Evolutionary conservation across 2,113 vertebrate genomes (phyloP), one percentile per base, ranked within the genome.

Genomic region (Glaucidium brasilianum): DNA sequence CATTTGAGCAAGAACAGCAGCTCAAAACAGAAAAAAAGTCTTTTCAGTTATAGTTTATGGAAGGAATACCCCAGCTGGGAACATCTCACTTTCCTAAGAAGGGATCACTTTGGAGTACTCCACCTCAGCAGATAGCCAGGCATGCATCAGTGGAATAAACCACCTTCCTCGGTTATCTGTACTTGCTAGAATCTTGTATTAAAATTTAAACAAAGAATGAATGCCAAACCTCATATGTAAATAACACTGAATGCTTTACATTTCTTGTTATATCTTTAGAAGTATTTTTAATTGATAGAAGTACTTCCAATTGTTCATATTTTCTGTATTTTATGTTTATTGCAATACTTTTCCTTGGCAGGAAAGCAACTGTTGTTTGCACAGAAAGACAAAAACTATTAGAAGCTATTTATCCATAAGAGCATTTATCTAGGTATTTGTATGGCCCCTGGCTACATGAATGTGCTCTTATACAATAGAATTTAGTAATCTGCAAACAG

Each of bases 401-500:
- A 66, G 39, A 76, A 91, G 45, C 16, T 64, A 49, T 84, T 84
- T 95, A 76, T 62, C 45, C 63, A 53, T 55, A 39, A 5, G 39
- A 95, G 39, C 63, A 64, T 74, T 92, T 73, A 47, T 62, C 49
- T 67, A 64, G 62, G 90, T 85, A 68, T 82, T 74, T 18, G 2
- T 50, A 37, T 68, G 71, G 78, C 88, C 59, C 34, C 52, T 58
- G 49, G 85, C 88, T 88, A 71, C 45, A 60, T 11, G 11, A 89
- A 39, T 69, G 50, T 86, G 68, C 25, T 90, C 47, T 94, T 85
- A 75, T 34, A 88, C 66, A 92, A 75, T 18, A 85, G 43, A 52
- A 85, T 91, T 91, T 95, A 59, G 77, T 67, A 93, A 95, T 52
- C 85, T 88, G 30, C 43, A 92, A 85, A 94, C 50, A 64, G 47